Evolutionary conservation across 1,140 invertebrate species (phyloP).

Genomic region (Cheumatopsyche charites): DNA sequence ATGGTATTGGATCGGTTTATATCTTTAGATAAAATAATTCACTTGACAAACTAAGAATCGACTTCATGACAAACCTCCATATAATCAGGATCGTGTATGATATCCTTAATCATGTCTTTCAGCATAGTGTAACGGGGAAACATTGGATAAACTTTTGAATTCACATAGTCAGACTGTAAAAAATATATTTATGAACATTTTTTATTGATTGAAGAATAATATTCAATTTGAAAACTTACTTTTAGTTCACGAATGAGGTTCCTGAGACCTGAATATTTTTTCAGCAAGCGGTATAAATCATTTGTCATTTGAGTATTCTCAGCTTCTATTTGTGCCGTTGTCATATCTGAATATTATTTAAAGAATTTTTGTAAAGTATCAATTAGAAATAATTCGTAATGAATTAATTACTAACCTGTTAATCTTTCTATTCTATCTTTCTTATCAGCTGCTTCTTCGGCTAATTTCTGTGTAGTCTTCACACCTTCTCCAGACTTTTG

Average conservation of each 20-base stretch:
- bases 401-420: no score
- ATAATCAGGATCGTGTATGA: constrained; percentile 91
- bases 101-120: constrained; percentile 95
- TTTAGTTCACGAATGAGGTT: constrained; percentile 88
- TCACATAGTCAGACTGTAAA: constrained; percentile 82
- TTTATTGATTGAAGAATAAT: no score
- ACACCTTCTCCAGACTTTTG: constrained; percentile 88
- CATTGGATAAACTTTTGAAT: constrained; percentile 90
- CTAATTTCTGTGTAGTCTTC: constrained; percentile 80
- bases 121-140: constrained; percentile 91
- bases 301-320: constrained; percentile 96
- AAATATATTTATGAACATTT: no score
- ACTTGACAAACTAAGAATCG: constrained; percentile 68
- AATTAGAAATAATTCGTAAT: no score
- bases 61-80: constrained; percentile 95
- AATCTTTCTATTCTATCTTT: constrained; percentile 83
- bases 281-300: constrained; percentile 87
- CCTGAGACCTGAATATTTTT: constrained; percentile 88
- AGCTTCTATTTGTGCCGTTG: constrained; percentile 87
- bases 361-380: background rate
- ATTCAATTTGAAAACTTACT: constrained; percentile 60
- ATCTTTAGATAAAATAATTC: no score
- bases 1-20: constrained; percentile 14
- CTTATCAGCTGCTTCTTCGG: constrained; percentile 82
- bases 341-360: constrained; percentile 76